Conservation (phyloP, 1,140 invertebrate genomes). For the Hylyphantes graminicola region DNA sequence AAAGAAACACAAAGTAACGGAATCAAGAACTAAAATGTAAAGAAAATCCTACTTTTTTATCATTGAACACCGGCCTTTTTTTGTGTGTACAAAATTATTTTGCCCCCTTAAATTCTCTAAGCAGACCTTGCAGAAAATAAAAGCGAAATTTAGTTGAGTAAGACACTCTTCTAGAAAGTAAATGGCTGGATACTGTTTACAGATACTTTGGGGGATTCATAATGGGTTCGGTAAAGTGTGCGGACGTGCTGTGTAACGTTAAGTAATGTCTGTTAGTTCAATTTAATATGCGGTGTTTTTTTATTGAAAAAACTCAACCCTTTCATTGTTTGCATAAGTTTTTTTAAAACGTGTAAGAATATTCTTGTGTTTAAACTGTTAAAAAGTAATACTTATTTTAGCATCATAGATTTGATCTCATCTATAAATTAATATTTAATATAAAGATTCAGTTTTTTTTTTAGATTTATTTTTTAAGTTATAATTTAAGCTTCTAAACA, state of each 20-base stretch:
- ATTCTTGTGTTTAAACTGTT: too few species aligned
- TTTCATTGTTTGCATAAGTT: too few species aligned
- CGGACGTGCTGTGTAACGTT: slow-evolving; percentile 9
- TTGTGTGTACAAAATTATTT: slow-evolving; percentile 41
- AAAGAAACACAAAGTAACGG: slow-evolving; percentile 39
- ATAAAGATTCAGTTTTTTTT: too few species aligned
- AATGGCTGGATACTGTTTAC: slow-evolving; percentile 41
- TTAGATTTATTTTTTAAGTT: too few species aligned
- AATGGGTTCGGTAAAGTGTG: neutral
- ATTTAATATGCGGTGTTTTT: neutral
- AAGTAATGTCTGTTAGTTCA: neutral
- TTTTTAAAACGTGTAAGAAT: too few species aligned
- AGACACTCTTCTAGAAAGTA: slow-evolving; percentile 26
- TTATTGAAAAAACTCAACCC: too few species aligned
- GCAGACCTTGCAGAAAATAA: slow-evolving; percentile 14
- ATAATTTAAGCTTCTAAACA: too few species aligned
- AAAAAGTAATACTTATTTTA: too few species aligned
- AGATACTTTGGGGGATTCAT: slow-evolving; percentile 17
- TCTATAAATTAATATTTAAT: too few species aligned
- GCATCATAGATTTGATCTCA: too few species aligned
- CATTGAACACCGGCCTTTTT: slow-evolving; percentile 12
- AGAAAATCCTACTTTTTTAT: slow-evolving; percentile 7
- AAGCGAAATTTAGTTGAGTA: slow-evolving; percentile 39
- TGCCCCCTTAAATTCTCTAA: neutral
- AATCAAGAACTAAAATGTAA: slow-evolving; percentile 41